A percentile compares a stretch with the other conserved stretches of the same genome.
These are phyloP conservation scores for Isichthys henryi DNA, from an alignment of 2,113 vertebrate genomes.

Conservation along the genomic window DNA sequence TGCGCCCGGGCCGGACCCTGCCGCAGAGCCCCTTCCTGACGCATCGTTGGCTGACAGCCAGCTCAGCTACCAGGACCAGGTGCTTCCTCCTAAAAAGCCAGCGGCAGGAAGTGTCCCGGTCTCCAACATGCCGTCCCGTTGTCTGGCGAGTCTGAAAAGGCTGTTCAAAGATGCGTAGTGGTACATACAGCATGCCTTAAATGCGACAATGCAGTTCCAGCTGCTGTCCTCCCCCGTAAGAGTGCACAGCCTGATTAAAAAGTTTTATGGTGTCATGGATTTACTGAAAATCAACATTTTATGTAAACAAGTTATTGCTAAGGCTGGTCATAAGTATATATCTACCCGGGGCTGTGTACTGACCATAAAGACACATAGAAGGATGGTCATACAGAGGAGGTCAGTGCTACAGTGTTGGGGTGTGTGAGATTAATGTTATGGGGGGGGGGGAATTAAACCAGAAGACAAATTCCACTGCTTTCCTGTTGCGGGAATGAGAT, in stretches of 20 bases:
- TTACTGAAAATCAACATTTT: background rate
- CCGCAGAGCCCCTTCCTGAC: background rate
- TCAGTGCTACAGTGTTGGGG: background rate
- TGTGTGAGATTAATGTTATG: background rate
- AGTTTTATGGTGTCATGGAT: background rate
- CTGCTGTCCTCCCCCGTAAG: background rate
- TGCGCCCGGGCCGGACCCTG: background rate
- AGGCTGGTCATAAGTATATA: background rate
- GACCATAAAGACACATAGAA: background rate
- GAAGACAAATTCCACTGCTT: background rate
- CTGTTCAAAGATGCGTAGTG: background rate
- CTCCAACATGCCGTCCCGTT: background rate
- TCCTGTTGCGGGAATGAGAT: background rate
- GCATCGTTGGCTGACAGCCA: background rate
- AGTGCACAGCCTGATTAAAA: background rate
- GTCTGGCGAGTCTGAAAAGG: background rate
- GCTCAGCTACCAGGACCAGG: background rate
- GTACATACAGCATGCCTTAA: background rate
- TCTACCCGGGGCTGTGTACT: background rate
- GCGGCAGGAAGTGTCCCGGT: background rate
- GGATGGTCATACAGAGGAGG: background rate
- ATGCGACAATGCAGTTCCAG: background rate
- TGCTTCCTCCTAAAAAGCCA: background rate
- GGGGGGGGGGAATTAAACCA: background rate
- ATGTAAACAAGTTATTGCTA: background rate